Evolutionary conservation across 2,888 invertebrate genomes (phyloP), one percentile per base, ranked within the genome.

Genomic region (Hyalella azteca): DNA sequence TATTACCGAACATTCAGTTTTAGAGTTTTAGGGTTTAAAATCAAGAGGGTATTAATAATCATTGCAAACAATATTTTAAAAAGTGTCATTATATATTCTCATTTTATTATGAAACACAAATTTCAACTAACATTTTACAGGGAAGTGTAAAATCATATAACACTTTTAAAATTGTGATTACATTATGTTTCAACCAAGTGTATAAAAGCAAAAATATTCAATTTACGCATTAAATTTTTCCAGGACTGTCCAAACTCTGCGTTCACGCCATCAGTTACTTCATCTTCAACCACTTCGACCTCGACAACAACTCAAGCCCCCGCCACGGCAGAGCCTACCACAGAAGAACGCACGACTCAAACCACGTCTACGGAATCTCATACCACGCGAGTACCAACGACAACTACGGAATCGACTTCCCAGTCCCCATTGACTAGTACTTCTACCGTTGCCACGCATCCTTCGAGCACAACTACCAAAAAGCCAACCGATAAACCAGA

Each of bases 401-500:
- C 73, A 5, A 39, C 29, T 3, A 15, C 79, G n/a, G 59, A 77
- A 40, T 29, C 59, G 0, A 36, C 59, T 0, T 36, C 77, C 0
- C 29, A 59, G 3, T 19, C 73, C 1, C 66, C 79, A 1, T 29
- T 78, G 0, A 59, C 78, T 5, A 29, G 59, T 13, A 22, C 77
- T 1, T 26, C 41, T 41, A 36, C 75, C 15, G 22, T 59, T 15
- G 48, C 75, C 11, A n/a, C 45, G 9, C 29, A 26, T 29, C 22
- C 78, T 13, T 7, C 77, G 7, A 54, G 29, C 11, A 50, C 78
- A n/a, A 49, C 73, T 2, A 11, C 60, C 13, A 22, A 76, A 13
- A 78, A 76, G 13, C 22, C n/a, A 3, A 22, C 66, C 22, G 66
- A 49, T 19, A 73, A 77, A 5, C 82, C 82, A 0, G 78, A 82